Evolutionary conservation across 2,113 vertebrate genomes (phyloP).

Genomic region (Asarcornis scutulata): DNA sequence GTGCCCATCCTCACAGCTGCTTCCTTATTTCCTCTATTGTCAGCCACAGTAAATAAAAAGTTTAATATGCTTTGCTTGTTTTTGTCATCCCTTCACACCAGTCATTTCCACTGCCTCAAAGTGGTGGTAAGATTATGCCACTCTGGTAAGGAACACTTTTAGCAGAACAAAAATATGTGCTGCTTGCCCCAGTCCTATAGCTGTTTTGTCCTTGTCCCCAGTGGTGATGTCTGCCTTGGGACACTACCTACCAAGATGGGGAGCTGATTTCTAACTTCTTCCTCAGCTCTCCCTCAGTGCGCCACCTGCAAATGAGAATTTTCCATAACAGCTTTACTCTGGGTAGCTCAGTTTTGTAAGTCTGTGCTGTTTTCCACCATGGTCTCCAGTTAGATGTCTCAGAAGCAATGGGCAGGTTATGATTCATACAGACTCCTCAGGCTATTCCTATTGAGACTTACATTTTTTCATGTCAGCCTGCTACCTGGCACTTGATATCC

Average conservation of each 20-base stretch:
- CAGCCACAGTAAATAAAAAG: neutral
- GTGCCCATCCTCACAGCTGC: neutral
- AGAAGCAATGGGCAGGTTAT: neutral
- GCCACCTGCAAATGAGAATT: neutral
- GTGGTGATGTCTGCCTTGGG: neutral
- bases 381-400: neutral
- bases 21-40: neutral
- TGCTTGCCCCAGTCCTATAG: neutral
- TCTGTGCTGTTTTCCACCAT: neutral
- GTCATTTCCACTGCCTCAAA: neutral
- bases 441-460: neutral
- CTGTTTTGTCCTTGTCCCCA: neutral
- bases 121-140: neutral
- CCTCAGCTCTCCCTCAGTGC: neutral
- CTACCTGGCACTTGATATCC: neutral
- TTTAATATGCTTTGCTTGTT: neutral
- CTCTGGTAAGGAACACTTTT: neutral
- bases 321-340: neutral
- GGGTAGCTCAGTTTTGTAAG: neutral
- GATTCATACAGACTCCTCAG: neutral
- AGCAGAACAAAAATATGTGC: accelerated
- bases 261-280: neutral
- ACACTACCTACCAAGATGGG: neutral
- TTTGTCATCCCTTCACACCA: neutral
- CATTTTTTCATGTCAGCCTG: neutral